phyloP scores from a whole-genome alignment of 2,113 vertebrate species.

The Paradisaea rubra region DNA sequence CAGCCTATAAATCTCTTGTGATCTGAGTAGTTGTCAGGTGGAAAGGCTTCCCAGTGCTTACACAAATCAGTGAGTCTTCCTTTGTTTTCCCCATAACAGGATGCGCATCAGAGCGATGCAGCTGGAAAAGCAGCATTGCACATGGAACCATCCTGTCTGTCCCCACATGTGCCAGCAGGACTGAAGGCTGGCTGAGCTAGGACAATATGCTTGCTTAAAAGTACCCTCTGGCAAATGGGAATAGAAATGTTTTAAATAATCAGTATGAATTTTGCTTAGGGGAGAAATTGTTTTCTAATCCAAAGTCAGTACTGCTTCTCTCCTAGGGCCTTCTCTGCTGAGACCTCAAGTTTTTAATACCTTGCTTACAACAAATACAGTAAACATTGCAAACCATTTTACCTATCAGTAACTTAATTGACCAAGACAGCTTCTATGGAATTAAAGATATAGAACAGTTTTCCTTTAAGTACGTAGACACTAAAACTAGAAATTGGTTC shows the following conservation, averaged over 20 bases:
- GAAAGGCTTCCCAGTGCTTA: background rate
- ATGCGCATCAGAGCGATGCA: accelerated
- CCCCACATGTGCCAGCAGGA: background rate
- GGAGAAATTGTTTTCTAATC: background rate
- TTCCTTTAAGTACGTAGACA: background rate
- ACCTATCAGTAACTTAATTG: background rate
- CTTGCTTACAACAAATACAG: background rate
- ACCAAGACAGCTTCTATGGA: background rate
- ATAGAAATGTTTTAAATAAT: background rate
- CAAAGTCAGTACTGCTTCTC: background rate
- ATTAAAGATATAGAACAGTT: background rate
- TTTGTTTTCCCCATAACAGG: background rate
- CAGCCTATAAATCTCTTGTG: background rate
- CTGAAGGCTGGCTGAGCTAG: background rate
- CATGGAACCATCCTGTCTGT: background rate
- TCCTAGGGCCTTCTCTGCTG: background rate
- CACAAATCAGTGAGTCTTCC: background rate
- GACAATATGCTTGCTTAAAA: background rate
- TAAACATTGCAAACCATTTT: background rate
- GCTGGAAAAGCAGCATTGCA: background rate
- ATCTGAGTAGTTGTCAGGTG: background rate
- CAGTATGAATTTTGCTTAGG: background rate
- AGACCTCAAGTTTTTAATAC: background rate
- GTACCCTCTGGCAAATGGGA: background rate
- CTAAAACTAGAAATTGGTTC: background rate